Conservation (phyloP, 2,888 invertebrate species). For the Elegia similella region DNA sequence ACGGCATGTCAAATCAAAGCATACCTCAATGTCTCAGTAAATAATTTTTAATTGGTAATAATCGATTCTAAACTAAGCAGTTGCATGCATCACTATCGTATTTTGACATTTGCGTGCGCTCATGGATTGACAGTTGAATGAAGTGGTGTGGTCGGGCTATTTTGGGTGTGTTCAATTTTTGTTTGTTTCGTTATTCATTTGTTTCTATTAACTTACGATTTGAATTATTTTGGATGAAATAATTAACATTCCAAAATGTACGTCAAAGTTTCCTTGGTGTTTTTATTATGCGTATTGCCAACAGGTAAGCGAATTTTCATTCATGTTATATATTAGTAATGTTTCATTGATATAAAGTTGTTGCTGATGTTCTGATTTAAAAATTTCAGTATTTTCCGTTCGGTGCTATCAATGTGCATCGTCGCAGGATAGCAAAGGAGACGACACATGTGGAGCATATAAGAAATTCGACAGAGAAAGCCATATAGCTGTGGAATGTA, state of each 20-base stretch:
- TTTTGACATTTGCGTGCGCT: too few species aligned
- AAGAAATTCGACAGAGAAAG: constrained; percentile 90
- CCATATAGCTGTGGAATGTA: constrained; percentile 96
- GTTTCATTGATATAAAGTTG: background rate
- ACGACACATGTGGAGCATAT: constrained; percentile 96
- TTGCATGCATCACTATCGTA: too few species aligned
- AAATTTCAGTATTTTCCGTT: constrained; percentile 84
- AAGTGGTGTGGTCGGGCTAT: background rate
- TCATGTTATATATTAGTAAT: background rate
- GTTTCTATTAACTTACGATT: background rate
- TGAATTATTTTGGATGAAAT: background rate
- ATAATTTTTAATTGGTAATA: too few species aligned
- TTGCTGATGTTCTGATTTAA: constrained; percentile 1
- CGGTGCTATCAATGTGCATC: constrained; percentile 97
- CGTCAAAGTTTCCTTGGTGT: constrained; percentile 25
- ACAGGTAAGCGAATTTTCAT: constrained; percentile 28
- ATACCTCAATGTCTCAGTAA: too few species aligned
- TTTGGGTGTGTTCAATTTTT: constrained; percentile 24
- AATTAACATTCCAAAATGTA: constrained; percentile 22
- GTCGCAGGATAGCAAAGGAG: constrained; percentile 86
- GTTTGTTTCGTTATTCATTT: background rate
- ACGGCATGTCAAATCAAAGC: too few species aligned
- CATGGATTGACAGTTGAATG: background rate
- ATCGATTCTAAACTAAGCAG: too few species aligned
- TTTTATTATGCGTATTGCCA: constrained; percentile 31